Percentiles rank a stretch among this genome's conserved stretches.
Evolutionary conservation across 2,888 invertebrate genomes (phyloP).

Genomic region (Zygaena filipendulae): DNA sequence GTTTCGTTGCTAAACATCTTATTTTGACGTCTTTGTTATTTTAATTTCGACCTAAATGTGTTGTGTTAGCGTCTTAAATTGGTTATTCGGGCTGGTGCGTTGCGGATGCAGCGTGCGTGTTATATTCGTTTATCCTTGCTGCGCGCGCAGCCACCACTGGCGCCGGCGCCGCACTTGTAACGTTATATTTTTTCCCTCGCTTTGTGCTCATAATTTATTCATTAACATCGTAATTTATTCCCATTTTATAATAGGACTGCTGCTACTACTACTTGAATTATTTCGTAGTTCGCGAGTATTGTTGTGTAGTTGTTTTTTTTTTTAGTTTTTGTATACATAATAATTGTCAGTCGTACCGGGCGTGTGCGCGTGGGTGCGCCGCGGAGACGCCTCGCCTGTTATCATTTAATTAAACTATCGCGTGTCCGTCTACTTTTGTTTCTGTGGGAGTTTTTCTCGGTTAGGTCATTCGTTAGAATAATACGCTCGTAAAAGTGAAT

Average conservation of each 20-base stretch:
- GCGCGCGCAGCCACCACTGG: constrained; percentile 32
- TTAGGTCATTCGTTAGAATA: no score
- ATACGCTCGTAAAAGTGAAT: no score
- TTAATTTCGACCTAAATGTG: constrained; percentile 22
- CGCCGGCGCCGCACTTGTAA: constrained; percentile 60
- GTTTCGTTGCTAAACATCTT: constrained; percentile 29
- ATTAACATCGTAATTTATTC: constrained; percentile 56
- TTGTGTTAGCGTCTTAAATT: constrained; percentile 24
- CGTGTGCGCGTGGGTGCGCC: constrained; percentile 25
- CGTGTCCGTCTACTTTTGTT: constrained; percentile 30
- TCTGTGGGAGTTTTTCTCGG: constrained; percentile 20
- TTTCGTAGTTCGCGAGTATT: no score
- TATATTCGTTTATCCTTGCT: constrained; percentile 53
- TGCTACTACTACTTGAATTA: constrained; percentile 4
- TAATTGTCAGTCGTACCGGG: constrained; percentile 9
- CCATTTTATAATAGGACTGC: constrained; percentile 27
- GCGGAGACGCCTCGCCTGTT: constrained; percentile 22
- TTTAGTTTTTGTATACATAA: constrained; percentile 14
- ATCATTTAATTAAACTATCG: constrained; percentile 33
- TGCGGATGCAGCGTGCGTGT: constrained; percentile 35
- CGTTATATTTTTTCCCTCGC: constrained; percentile 58
- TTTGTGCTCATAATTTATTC: constrained; percentile 58
- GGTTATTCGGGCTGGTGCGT: constrained; percentile 20
- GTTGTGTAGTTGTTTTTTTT: constrained; percentile 3
- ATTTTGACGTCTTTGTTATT: constrained; percentile 18